phyloP scores from a whole-genome alignment of 2,113 vertebrate species.

The Nestor notabilis region DNA sequence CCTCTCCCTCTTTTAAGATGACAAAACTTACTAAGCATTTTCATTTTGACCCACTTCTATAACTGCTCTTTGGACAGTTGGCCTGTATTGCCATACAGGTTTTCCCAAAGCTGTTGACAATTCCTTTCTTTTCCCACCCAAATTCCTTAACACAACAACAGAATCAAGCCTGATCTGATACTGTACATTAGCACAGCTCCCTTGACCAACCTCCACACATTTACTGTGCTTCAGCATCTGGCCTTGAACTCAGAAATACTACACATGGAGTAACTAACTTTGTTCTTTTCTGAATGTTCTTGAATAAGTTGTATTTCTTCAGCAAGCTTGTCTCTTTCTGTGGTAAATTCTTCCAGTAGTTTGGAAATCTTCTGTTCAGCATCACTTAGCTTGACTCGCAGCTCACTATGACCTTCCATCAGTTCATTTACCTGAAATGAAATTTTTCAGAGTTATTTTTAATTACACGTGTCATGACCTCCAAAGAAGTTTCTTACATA shows the following conservation, averaged over 20 bases:
- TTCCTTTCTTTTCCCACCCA: neutral
- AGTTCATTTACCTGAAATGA: slow-evolving; percentile 72
- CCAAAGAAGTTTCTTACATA: neutral
- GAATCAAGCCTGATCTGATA: neutral
- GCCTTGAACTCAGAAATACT: neutral
- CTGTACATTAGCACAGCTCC: neutral
- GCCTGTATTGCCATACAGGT: neutral
- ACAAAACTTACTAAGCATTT: neutral
- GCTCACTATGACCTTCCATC: neutral
- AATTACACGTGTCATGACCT: neutral
- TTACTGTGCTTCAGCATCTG: neutral
- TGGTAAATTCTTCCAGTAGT: slow-evolving; percentile 54
- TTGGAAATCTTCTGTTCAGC: slow-evolving; percentile 20
- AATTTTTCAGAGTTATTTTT: neutral
- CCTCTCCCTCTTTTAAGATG: neutral
- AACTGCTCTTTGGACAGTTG: neutral
- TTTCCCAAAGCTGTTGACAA: neutral
- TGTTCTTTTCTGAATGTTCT: slow-evolving; percentile 51
- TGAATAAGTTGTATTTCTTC: slow-evolving; percentile 48
- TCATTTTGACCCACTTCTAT: neutral
- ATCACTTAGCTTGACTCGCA: slow-evolving; percentile 58
- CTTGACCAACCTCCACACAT: neutral
- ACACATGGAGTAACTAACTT: slow-evolving; percentile 48
- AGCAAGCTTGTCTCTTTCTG: slow-evolving; percentile 67
- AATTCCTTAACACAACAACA: neutral